Percentiles rank a stretch among this genome's conserved stretches.
These are phyloP conservation scores for Chromobotia macracanthus DNA, from an alignment of 2,797 vertebrate species.

Conservation along the genomic window DNA sequence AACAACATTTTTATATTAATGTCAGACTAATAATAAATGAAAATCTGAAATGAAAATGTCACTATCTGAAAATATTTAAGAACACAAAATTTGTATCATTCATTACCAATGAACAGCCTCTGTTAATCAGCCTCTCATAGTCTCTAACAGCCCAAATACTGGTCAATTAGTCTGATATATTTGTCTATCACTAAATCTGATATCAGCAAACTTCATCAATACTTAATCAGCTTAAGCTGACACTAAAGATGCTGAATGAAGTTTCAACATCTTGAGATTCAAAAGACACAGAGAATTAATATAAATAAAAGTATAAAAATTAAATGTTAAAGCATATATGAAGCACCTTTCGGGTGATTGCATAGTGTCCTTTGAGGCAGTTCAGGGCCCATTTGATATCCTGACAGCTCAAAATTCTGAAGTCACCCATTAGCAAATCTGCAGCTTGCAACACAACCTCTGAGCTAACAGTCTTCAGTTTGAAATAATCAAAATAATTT, in stretches of 20 bases:
- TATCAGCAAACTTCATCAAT: neutral
- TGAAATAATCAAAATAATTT: conserved; percentile 90
- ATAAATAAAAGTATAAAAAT: neutral
- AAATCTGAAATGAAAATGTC: too few species aligned
- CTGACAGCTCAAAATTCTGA: conserved; percentile 96
- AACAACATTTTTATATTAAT: too few species aligned
- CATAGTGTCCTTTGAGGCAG: conserved; percentile 98
- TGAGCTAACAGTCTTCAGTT: conserved; percentile 81
- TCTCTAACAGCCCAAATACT: too few species aligned
- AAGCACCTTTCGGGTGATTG: conserved; percentile 83
- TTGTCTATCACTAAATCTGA: neutral
- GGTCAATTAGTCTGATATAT: neutral
- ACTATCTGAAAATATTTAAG: too few species aligned
- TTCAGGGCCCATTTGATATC: conserved; percentile 98
- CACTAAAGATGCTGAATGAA: neutral
- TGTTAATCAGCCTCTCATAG: neutral
- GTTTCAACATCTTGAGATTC: neutral
- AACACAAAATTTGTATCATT: too few species aligned
- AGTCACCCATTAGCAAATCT: conserved; percentile 95
- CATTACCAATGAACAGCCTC: neutral
- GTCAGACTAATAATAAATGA: too few species aligned
- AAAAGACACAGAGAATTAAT: neutral
- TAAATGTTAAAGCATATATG: neutral
- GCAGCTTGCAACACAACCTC: conserved; percentile 89
- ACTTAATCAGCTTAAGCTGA: neutral